Base-by-base conservation (phyloP, 2,113 vertebrate genomes). In the Tamias sibiricus region DNA sequence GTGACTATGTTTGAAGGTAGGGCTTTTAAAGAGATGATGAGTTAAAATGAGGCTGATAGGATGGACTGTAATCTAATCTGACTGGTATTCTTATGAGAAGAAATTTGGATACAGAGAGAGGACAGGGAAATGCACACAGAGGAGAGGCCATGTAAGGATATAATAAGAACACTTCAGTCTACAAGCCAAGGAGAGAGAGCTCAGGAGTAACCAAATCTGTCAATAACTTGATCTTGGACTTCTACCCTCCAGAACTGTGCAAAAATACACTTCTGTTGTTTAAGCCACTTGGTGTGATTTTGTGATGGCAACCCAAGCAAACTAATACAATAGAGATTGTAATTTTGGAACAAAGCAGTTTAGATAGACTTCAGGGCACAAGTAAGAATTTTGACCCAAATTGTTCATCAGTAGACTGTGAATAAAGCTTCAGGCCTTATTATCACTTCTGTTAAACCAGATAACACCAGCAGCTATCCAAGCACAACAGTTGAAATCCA, bases 341-440 rank as follows among this genome's bases (percentile, higher is more conserved):
- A 76, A 92, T 66, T 95, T 91, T 88, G 77, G 26, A 83, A 42
- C 20, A 93, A 68, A 79, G 54, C 40, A 7, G 32, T 91, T 81
- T 93, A 64, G 30, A 11, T 71, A 40, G 26, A 87, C 40, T 42
- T 66, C 14, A 32, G 66, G 24, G 64, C 40, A 79, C 9, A 93
- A 86, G 54, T 13, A 79, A 19, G 5, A 57, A 90, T 92, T 64
- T 90, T 2, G 1, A 30, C 14, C 32, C 71, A 68, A n/a, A 83
- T 74, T 92, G 30, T 71, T 66, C 35, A 40, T 77, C 47, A 82
- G 13, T 40, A 8, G 44, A 76, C 20, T 69, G 32, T 44, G 40
- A 81, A 35, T 80, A 19, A 90, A 72, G n/a, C 37, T 87, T 52
- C 74, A 76, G 30, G 49, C 44, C 16, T 16, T 10, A 17, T 86